phyloP scores from a whole-genome alignment of 37 sponge, comb jelly and placozoan genomes.

The Trichoplax adhaerens region DNA sequence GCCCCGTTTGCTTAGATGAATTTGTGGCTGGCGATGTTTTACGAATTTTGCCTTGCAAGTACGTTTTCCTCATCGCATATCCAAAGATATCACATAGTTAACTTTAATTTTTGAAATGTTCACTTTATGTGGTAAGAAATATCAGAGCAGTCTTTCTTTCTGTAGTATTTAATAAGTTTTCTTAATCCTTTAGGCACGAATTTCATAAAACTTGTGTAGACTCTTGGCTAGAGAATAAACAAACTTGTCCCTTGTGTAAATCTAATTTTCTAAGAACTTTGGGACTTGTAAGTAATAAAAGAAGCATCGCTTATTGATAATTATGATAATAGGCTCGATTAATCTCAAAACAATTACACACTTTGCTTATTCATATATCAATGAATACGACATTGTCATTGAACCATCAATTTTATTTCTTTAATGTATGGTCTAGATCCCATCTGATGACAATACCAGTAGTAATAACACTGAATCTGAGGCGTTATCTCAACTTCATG shows the following conservation, averaged over 20 bases:
- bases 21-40: conserved; percentile 45
- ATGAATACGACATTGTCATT: no score
- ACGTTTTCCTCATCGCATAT: conserved; percentile 2
- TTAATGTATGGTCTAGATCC: no score
- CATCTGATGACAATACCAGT: no score
- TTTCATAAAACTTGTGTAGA: conserved; percentile 92
- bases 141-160: not conserved
- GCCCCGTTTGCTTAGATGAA: conserved; percentile 78
- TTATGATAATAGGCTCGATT: no score
- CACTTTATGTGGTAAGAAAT: not conserved
- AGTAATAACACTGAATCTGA: no score
- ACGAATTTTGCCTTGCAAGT: conserved; percentile 71
- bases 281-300: no score
- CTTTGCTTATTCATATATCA: no score
- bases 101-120: not conserved
- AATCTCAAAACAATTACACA: no score
- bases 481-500: no score
- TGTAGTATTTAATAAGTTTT: not conserved
- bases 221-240: conserved; percentile 73
- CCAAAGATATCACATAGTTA: not conserved
- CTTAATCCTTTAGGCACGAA: conserved; percentile 42
- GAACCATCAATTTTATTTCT: no score
- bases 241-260: conserved; percentile 88
- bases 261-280: conserved; percentile 22
- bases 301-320: no score